Base-by-base conservation (phyloP, 2,888 invertebrate genomes). In the Metellina segmentata region DNA sequence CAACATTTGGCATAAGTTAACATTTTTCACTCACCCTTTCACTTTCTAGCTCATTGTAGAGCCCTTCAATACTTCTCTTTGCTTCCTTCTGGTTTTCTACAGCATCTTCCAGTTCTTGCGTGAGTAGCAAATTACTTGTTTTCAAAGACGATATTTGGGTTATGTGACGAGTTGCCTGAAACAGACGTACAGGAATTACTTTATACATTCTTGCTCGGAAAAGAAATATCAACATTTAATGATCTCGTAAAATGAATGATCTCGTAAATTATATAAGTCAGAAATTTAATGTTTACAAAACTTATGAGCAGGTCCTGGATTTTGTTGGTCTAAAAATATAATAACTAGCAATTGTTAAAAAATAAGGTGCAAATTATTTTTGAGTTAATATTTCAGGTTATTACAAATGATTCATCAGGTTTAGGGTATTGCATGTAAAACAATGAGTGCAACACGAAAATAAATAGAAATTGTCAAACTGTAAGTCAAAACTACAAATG, bases 31-130 rank as follows among this genome's bases (percentile, higher is more conserved):
- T 69, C 91, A 94, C 94, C 94, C 94, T 94, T 81, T 96, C 96
- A 93, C 97, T 96, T 81, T 96, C 96, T 13, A 97, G 94, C 94
- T 96, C 96, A 92, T 96, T 96, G 94, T 97, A 96, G 61, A 98
- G 95, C 93, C 97, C 97, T 75, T 96, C 96, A 16, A 97, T 96
- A 93, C 94, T 94, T 70, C 94, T 91, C 92, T 95, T 94, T 78
- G 95, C 94, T 69, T 94, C 93, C 92, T 95, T 95, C 91, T 94
- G 94, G 90, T 95, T 95, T 61, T 95, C 94, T 85, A 95, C 94
- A 8, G 95, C 95, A 86, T 96, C 96, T 53, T 95, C 95, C 48
- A 96, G 93, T 89, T 95, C 95, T 91, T 95, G 95, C 79, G 95
- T 95, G 74, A 96, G 94, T 93, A 95, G 95, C 86, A 95, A 95